Conservation (phyloP, 2,113 vertebrate genomes). For the Tetraodon nigroviridis region DNA sequence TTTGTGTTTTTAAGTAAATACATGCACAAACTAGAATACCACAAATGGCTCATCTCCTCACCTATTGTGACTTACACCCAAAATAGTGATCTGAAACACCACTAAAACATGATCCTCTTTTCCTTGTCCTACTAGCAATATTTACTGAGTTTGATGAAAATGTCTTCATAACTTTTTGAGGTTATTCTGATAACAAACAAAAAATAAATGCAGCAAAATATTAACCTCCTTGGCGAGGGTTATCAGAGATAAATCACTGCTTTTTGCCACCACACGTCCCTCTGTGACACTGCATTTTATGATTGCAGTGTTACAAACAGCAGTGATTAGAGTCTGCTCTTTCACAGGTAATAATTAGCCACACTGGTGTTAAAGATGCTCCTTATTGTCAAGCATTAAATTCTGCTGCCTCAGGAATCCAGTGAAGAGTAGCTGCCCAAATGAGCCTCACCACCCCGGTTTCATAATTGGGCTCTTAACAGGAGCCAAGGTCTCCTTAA, state of each 20-base stretch:
- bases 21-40: constrained; percentile 20
- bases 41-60: no score
- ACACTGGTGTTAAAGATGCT: constrained; percentile 36
- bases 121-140: no score
- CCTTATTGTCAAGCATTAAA: constrained; percentile 47
- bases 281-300: constrained; percentile 21
- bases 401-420: constrained; percentile 67
- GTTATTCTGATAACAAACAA: no score
- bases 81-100: no score
- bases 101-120: no score
- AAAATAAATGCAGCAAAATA: no score
- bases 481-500: constrained; percentile 64
- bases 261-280: constrained; percentile 10
- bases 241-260: constrained; percentile 28
- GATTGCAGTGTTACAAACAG: constrained; percentile 31
- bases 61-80: no score
- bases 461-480: constrained; percentile 72
- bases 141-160: no score
- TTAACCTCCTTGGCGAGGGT: no score
- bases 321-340: constrained; percentile 44
- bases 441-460: constrained; percentile 54
- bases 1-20: constrained; percentile 46
- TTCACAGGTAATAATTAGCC: constrained; percentile 27
- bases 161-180: no score
- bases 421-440: constrained; percentile 59